A percentile compares a stretch with the other conserved stretches of the same genome.
These are phyloP conservation scores for Marronus borbonicus DNA, from an alignment of 2,888 invertebrate genomes.

Conservation along the genomic window DNA sequence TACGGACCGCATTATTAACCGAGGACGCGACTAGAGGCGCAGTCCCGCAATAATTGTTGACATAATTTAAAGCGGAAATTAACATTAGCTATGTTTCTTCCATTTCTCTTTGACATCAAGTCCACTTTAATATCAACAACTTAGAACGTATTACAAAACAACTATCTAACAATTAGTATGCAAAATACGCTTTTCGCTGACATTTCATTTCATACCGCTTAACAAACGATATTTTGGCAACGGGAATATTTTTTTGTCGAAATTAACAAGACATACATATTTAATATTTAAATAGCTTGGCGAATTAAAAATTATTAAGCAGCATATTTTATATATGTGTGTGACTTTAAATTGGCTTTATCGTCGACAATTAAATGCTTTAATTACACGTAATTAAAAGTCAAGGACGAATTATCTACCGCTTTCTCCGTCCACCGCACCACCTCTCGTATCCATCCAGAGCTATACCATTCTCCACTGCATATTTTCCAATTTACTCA, in stretches of 20 bases:
- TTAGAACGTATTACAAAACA: no score
- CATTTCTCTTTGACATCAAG: no score
- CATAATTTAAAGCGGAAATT: no score
- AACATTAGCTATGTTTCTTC: no score
- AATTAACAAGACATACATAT: not conserved
- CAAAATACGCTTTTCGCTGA: no score
- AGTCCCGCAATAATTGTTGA: no score
- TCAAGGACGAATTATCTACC: slow-evolving; percentile 61
- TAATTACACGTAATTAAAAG: slow-evolving; percentile 66
- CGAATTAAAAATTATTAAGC: slow-evolving; percentile 61
- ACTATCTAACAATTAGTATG: no score
- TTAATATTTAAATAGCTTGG: slow-evolving; percentile 54
- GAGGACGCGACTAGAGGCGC: no score
- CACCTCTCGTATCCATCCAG: not conserved
- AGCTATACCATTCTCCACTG: not conserved
- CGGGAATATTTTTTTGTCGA: not conserved
- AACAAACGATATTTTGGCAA: not conserved
- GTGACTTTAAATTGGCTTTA: slow-evolving; percentile 62
- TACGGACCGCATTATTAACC: no score
- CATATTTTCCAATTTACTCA: slow-evolving; percentile 25
- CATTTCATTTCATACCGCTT: no score
- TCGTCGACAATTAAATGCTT: slow-evolving; percentile 65
- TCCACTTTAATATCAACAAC: no score
- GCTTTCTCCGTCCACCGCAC: slow-evolving; percentile 1
- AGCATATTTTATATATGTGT: slow-evolving; percentile 59